A percentile compares a stretch with the other conserved stretches of the same genome.
These are phyloP conservation scores for Caligus rogercresseyi DNA, from an alignment of 1,140 invertebrate species.

Conservation along the genomic window DNA sequence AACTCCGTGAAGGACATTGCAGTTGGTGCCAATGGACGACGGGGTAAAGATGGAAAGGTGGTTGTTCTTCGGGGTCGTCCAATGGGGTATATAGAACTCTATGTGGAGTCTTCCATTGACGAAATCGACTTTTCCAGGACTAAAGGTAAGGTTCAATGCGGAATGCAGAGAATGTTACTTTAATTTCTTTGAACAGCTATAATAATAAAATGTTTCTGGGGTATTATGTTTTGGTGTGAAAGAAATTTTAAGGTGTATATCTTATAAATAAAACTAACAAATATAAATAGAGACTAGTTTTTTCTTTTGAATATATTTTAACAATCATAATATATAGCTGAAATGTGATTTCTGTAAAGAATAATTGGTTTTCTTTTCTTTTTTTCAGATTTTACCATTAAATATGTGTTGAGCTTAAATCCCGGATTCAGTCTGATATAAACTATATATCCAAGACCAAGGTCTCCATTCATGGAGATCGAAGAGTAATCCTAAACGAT, in stretches of 20 bases:
- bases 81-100: background rate
- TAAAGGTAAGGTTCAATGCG: background rate
- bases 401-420: background rate
- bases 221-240: no score
- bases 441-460: background rate
- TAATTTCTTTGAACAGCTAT: no score
- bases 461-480: background rate
- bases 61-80: background rate
- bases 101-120: background rate
- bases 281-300: no score
- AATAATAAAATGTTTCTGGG: no score
- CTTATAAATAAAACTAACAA: no score
- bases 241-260: no score
- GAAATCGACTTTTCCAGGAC: background rate
- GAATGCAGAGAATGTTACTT: no score
- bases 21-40: background rate
- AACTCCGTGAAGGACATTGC: background rate
- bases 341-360: no score
- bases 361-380: no score
- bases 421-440: background rate
- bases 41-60: background rate
- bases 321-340: no score
- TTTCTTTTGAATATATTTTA: no score
- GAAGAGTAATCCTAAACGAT: background rate
- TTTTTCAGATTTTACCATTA: background rate